phyloP scores from a whole-genome alignment of 37 sponge, comb jelly and placozoan species.

The Corticium candelabrum region DNA sequence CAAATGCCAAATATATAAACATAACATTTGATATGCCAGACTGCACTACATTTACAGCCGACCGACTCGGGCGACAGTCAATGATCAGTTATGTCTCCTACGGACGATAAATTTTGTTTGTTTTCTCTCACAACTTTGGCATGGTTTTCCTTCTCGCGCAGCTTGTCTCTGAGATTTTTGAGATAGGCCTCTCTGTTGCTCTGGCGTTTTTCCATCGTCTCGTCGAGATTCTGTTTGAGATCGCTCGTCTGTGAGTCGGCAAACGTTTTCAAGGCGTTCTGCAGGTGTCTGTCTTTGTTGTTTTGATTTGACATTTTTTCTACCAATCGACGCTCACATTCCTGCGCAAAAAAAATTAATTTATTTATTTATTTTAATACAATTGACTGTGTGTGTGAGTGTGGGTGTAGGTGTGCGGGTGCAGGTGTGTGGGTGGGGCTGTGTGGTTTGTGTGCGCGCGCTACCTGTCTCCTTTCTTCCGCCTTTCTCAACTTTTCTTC shows the following conservation, averaged over 20 bases:
- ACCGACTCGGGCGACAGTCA: too few relatives aligned
- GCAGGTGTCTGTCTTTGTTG: not conserved
- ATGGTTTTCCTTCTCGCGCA: conserved; percentile 16
- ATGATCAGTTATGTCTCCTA: too few relatives aligned
- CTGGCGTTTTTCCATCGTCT: conserved; percentile 7
- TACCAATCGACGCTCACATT: conserved; percentile 1
- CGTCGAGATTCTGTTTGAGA: conserved; percentile 1
- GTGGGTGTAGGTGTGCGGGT: too few relatives aligned
- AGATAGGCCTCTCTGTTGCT: conserved; percentile 28
- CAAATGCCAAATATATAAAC: too few relatives aligned
- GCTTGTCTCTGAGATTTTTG: conserved; percentile 16
- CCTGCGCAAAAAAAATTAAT: not conserved
- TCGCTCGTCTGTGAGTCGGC: conserved; percentile 10
- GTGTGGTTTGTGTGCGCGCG: too few relatives aligned
- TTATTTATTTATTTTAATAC: too few relatives aligned
- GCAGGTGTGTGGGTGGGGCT: too few relatives aligned
- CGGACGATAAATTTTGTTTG: not conserved
- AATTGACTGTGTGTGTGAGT: too few relatives aligned
- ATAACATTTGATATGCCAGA: too few relatives aligned
- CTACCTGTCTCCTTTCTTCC: not conserved
- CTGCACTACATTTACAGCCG: too few relatives aligned
- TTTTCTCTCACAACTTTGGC: conserved; percentile 3
- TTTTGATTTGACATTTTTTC: not conserved
- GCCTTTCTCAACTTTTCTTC: not conserved
- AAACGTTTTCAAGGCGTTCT: not conserved